phyloP scores from a whole-genome alignment of 2,113 vertebrate genomes.

The Chaenocephalus aceratus region DNA sequence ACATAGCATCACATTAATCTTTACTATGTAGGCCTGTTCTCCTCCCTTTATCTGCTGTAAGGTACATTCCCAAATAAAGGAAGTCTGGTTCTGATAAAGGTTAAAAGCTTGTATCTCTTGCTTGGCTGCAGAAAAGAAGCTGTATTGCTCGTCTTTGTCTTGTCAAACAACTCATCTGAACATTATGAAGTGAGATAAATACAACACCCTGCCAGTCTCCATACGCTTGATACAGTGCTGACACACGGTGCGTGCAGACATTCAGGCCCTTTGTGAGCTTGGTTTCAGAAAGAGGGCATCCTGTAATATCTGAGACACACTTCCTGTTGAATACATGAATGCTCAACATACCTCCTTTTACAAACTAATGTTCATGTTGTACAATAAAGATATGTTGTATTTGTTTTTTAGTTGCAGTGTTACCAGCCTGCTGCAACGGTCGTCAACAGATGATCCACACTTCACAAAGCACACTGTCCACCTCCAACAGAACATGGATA shows the following conservation, averaged over 20 bases:
- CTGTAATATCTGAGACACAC: too few relatives aligned
- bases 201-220: too few relatives aligned
- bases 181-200: not conserved
- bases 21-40: too few relatives aligned
- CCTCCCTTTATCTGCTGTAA: too few relatives aligned
- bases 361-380: not conserved
- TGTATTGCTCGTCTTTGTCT: not conserved
- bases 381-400: not conserved
- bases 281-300: not conserved
- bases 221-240: not conserved
- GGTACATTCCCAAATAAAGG: too few relatives aligned
- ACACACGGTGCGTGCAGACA: not conserved
- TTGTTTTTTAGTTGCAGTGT: constrained; percentile 20
- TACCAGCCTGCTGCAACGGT: not conserved
- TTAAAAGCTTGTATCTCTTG: not conserved
- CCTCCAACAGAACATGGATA: constrained; percentile 23
- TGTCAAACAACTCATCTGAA: not conserved
- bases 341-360: not conserved
- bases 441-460: not conserved
- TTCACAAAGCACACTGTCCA: constrained; percentile 1
- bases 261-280: not conserved
- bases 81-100: too few relatives aligned
- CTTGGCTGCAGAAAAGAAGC: not conserved
- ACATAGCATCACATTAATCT: too few relatives aligned
- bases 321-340: not conserved